These are phyloP conservation scores for Scaptomyza polygonia DNA, from an alignment of 2,888 invertebrate genomes.

Conservation along the genomic window DNA sequence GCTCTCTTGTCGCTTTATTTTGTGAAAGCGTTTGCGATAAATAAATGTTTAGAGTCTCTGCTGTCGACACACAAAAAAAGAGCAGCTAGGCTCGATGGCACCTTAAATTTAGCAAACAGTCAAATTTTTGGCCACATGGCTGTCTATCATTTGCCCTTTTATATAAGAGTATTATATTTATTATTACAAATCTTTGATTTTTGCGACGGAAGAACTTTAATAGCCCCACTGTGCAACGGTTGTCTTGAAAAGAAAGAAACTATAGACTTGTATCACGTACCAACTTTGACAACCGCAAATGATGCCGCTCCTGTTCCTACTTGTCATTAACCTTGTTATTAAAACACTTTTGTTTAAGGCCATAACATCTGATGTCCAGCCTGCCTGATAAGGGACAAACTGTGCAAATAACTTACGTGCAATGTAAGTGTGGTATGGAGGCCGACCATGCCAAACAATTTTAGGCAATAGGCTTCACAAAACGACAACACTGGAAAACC, in stretches of 20 bases:
- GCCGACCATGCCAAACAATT: not conserved
- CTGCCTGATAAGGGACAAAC: conserved; percentile 44
- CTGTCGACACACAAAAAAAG: too few species aligned
- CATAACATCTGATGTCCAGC: conserved; percentile 80
- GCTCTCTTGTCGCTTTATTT: too few species aligned
- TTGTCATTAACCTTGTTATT: conserved; percentile 83
- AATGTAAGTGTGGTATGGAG: conserved; percentile 1
- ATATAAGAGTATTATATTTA: too few species aligned
- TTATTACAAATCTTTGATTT: too few species aligned
- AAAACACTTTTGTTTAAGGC: conserved; percentile 80
- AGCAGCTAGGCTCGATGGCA: too few species aligned
- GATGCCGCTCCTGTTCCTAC: conserved; percentile 34
- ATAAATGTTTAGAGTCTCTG: too few species aligned
- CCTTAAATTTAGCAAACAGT: too few species aligned
- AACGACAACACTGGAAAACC: conserved; percentile 9
- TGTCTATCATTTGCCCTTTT: too few species aligned
- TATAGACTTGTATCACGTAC: conserved; percentile 59
- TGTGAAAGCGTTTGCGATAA: too few species aligned
- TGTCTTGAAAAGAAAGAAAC: conserved; percentile 33
- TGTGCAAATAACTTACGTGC: conserved; percentile 81
- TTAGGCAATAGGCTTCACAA: not conserved
- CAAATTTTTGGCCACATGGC: too few species aligned
- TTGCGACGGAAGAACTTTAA: too few species aligned
- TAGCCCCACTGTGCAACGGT: not conserved
- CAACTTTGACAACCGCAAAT: conserved; percentile 29